These are phyloP conservation scores for Stegostoma tigrinum DNA, from an alignment of 2,113 vertebrate species.

Conservation along the genomic window DNA sequence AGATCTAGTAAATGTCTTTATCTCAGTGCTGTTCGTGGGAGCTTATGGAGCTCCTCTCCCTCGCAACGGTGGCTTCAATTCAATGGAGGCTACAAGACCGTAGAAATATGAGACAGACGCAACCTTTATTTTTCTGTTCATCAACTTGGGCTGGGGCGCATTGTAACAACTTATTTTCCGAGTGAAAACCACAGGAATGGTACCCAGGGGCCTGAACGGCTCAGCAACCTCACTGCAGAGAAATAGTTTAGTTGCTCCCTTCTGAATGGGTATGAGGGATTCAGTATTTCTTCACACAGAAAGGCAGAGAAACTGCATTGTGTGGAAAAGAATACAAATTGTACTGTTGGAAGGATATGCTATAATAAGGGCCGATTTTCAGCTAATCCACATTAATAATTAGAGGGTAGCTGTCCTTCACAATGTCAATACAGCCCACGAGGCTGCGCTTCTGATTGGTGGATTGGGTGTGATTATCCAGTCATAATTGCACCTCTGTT, in stretches of 20 bases:
- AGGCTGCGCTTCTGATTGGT: neutral
- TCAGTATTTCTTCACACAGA: neutral
- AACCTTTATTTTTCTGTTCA: neutral
- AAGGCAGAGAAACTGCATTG: neutral
- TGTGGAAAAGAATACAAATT: neutral
- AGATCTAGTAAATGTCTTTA: neutral
- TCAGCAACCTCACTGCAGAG: neutral
- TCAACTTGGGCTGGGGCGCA: too few relatives aligned
- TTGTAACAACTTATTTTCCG: neutral
- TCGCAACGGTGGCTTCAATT: neutral
- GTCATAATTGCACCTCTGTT: conserved; percentile 5
- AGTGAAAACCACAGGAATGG: neutral
- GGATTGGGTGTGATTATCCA: neutral
- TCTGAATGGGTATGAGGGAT: neutral
- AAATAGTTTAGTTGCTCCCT: neutral
- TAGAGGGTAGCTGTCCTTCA: neutral
- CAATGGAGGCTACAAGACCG: neutral
- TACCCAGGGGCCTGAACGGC: neutral
- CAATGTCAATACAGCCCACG: neutral
- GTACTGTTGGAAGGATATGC: neutral
- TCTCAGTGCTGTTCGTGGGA: neutral
- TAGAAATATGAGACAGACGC: neutral
- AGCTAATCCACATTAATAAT: neutral
- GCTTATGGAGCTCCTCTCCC: neutral
- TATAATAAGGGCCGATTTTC: neutral